Base-by-base conservation (phyloP, 2,113 vertebrate species). In the Peromyscus californicus region DNA sequence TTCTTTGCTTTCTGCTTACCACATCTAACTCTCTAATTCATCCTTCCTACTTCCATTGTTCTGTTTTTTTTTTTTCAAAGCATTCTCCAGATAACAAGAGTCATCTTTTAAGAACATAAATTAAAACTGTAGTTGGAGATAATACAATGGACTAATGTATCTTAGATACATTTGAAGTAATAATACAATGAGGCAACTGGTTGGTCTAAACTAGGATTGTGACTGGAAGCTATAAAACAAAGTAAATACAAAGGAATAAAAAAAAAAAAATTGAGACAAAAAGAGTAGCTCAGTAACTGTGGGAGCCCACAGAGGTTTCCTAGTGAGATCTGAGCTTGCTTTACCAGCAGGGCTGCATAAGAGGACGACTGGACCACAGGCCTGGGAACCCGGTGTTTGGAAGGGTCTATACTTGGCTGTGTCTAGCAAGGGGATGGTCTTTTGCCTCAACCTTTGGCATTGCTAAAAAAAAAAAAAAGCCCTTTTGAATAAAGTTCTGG, bases 191-290 rank as follows among this genome's bases (percentile, higher is more conserved):
- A 80, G 61, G 54, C 63, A 1, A 12, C 1, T 78, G 8, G 22
- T 1, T 96, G 48, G 11, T 90, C n/a, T 96, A 75, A 91, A n/a
- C 12, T 57, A 88, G 26, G 21, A 22, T 63, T 95, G 31, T 88
- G 21, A 59, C n/a, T 79, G 79, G 33, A 57, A 89, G 84, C 12
- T n/a, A 31, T 76, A 85, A 65, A 48, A n/a, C 1, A 93, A 67
- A 26, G 24, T n/a, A 96, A 97, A 59, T 67, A 91, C 15, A 91
- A 89, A 95, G 7, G 11, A 94, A 94, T 39, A 22, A 59, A 69
- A 57, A 13, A 69, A 57, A 13, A 69, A 86, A 91, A 74, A 0
- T 1, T n/a, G 65, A 91, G 39, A 39, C 21, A 97, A 85, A 24
- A 80, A 76, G 85, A 76, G 75, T 36, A 72, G 21, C 61, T 89